Conservation (phyloP, 2,113 vertebrate genomes). For the Labrus mixtus region DNA sequence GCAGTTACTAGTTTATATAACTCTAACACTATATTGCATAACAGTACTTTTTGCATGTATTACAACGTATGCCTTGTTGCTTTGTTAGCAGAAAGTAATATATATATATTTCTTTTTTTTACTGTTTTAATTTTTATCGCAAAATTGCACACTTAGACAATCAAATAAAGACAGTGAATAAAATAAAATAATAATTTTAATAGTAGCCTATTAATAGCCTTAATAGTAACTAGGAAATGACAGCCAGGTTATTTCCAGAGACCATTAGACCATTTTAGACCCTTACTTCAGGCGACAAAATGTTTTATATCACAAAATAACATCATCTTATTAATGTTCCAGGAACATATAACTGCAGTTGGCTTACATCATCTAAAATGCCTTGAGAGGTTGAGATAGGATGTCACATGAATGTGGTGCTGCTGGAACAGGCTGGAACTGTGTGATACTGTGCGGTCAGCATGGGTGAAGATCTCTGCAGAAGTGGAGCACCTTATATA, state of each 20-base stretch:
- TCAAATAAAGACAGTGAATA: no score
- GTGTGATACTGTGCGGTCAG: slow-evolving; percentile 1
- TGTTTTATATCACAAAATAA: background rate
- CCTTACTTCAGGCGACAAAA: background rate
- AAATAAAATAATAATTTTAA: no score
- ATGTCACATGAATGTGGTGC: slow-evolving; percentile 50
- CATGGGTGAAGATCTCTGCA: background rate
- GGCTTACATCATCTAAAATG: slow-evolving; percentile 3
- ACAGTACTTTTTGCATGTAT: slow-evolving; percentile 10
- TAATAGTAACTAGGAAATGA: no score
- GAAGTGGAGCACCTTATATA: background rate
- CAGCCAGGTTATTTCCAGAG: no score
- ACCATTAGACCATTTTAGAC: no score
- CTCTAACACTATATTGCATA: slow-evolving; percentile 12
- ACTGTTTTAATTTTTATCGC: no score
- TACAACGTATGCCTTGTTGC: background rate
- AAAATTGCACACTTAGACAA: no score
- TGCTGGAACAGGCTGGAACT: slow-evolving; percentile 10
- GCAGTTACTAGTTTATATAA: slow-evolving; percentile 54
- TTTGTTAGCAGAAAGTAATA: background rate
- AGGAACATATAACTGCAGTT: background rate
- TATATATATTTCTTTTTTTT: no score
- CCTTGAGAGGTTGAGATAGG: slow-evolving; percentile 26
- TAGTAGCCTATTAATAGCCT: no score
- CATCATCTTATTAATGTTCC: slow-evolving; percentile 11